Conservation (phyloP, 2,797 vertebrate species). For the Oreochromis mossambicus region DNA sequence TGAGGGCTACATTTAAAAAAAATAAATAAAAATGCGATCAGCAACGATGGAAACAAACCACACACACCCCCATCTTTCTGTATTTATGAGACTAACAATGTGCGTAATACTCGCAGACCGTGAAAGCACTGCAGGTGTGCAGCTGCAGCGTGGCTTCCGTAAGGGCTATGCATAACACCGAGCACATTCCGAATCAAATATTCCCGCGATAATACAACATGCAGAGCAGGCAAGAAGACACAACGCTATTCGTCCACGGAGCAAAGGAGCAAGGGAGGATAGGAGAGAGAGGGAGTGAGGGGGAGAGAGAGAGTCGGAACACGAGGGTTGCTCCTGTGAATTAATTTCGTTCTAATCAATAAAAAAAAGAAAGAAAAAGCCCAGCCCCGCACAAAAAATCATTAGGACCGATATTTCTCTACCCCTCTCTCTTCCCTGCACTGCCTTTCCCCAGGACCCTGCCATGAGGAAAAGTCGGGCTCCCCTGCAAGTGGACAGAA, state of each 20-base stretch:
- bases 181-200: conserved; percentile 70
- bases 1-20: background rate
- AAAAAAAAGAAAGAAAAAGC: conserved; percentile 65
- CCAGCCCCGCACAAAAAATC: conserved; percentile 62
- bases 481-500: conserved; percentile 31
- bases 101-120: background rate
- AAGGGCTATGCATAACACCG: conserved; percentile 21
- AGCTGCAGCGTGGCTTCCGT: background rate
- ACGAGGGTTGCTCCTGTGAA: conserved; percentile 73
- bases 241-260: conserved; percentile 68
- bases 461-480: conserved; percentile 46
- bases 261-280: conserved; percentile 60
- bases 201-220: conserved; percentile 76
- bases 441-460: conserved; percentile 29
- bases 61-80: background rate
- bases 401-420: conserved; percentile 63
- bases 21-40: background rate
- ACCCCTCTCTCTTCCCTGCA: conserved; percentile 16
- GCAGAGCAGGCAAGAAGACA: conserved; percentile 66
- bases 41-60: background rate
- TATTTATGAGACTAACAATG: background rate
- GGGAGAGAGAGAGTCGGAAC: conserved; percentile 46
- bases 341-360: conserved; percentile 79
- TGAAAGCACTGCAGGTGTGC: background rate
- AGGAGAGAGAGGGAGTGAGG: background rate